These are phyloP conservation scores for Polydesmus complanatus DNA, from an alignment of 2,888 invertebrate species.

Conservation along the genomic window DNA sequence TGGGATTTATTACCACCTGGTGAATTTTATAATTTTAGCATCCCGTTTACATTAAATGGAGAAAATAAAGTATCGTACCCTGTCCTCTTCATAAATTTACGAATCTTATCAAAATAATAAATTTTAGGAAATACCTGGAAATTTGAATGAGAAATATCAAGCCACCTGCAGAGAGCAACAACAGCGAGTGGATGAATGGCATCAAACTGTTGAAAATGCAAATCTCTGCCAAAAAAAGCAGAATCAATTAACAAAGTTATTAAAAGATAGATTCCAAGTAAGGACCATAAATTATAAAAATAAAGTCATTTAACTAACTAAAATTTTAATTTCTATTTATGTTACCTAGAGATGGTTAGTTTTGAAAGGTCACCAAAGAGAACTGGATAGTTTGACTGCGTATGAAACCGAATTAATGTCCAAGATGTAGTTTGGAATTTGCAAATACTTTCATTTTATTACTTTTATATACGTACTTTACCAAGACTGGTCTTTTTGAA, in stretches of 20 bases:
- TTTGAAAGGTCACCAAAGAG: conserved; percentile 4
- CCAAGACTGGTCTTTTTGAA: no score
- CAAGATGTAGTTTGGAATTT: no score
- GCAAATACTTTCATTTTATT: no score
- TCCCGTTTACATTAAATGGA: conserved; percentile 16
- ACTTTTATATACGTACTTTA: no score
- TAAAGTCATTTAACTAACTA: not conserved
- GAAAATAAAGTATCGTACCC: conserved; percentile 2
- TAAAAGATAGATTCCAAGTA: conserved; percentile 14
- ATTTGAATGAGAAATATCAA: not conserved
- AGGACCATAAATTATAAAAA: not conserved
- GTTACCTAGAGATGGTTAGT: conserved; percentile 8
- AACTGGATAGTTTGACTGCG: conserved; percentile 2
- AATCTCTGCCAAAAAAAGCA: conserved; percentile 4
- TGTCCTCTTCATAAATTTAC: not conserved
- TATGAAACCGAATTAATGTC: no score
- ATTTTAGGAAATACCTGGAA: conserved; percentile 8
- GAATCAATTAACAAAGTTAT: conserved; percentile 11
- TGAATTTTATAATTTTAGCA: conserved; percentile 16
- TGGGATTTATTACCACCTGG: conserved; percentile 13
- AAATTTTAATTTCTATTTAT: not conserved
- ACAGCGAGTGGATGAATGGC: conserved; percentile 15
- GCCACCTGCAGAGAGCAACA: conserved; percentile 8
- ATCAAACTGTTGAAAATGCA: conserved; percentile 11
- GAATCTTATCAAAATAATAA: no score